Base-by-base conservation (phyloP, 1,140 invertebrate species). In the Ips nitidus region DNA sequence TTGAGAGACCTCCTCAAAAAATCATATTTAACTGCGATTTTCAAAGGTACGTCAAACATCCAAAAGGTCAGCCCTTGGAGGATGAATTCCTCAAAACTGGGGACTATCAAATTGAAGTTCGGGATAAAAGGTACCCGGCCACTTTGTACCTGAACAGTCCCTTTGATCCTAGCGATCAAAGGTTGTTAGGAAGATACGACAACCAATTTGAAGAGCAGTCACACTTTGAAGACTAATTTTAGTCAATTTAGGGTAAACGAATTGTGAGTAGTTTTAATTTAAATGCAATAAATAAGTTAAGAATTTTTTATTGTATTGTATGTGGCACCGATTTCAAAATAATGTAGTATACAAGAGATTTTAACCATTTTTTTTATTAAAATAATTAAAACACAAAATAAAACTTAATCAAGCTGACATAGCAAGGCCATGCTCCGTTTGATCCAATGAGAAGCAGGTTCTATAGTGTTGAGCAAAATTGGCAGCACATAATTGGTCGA, bases 401-500 rank as follows among this genome's bases (percentile, higher is more conserved):
- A n/a, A 61, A 2, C 47, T 73, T 66, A 80, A 70, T 80, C 71
- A 36, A 79, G 65, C 79, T 95, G 93, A 79, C 94, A 92, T 2
- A 96, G 82, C 38, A 95, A 82, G 1, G 94, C 94, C 2, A 93
- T 89, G 72, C 94, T 94, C 60, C 94, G 82, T 81, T 93, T 92
- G 2, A 95, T 90, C 94, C 94, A 97, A 80, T 96, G 94, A 40
- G 86, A 82, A 2, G 89, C 78, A 4, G 87, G 84, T 70, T 86
- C 78, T 66, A 88, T 79, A 0, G 92, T 92, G 22, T 91, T 87
- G 37, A 96, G 80, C 58, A 90, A 84, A 71, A 96, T 86, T 1
- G 90, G 89, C 52, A 95, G 80, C 1, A 97, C 91, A 82, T 92
- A 97, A 83, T 97, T 96, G 0, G 94, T 95, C 0, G 93, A 95